Evolutionary conservation across 2,113 vertebrate species (phyloP), one percentile per base, ranked within the genome.

Genomic region (Calonectris borealis): DNA sequence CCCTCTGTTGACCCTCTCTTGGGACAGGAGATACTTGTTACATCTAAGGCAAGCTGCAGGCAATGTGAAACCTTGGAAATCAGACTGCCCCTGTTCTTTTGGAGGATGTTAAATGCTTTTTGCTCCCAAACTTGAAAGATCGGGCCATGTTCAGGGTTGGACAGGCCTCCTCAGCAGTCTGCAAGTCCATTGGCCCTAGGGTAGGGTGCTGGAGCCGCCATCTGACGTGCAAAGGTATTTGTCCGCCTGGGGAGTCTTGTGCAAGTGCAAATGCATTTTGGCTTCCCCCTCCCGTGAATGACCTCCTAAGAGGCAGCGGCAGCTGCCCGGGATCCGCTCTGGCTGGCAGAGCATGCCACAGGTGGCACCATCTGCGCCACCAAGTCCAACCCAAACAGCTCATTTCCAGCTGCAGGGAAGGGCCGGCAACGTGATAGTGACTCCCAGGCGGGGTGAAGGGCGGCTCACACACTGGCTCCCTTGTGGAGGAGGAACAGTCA

Each of bases 401-500:
- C 51, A 8, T 73, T 62, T 70, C 92, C 92, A 96, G 88, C 93
- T 92, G 83, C 68, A 46, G 70, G 86, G 79, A 89, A 91, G 81
- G 81, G 75, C 80, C 0, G 1, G 86, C 80, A 87, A 83, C 0
- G 7, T 2, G 84, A 86, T 3, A 34, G 93, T 22, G 92, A 64
- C 81, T 94, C 70, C 31, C 68, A 32, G 78, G 64, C 1, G 0
- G 69, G 65, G 51, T 26, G 32, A 58, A 60, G 86, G 79, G 92
- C 32, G 72, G 44, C 83, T 94, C 60, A 21, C 60, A 97, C 93
- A 96, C 65, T 95, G 86, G 14, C 10, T 85, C 24, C 65, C 70
- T 94, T 97, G 94, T 96, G 93, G 82, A 91, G 91, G 83, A 81
- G 88, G 80, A 94, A 96, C 4, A 24, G 83, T 49, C 83, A 58